Evolutionary conservation across 2,797 vertebrate species (phyloP), one percentile per base, ranked within the genome.

Genomic region (Neostethus bicornis): DNA sequence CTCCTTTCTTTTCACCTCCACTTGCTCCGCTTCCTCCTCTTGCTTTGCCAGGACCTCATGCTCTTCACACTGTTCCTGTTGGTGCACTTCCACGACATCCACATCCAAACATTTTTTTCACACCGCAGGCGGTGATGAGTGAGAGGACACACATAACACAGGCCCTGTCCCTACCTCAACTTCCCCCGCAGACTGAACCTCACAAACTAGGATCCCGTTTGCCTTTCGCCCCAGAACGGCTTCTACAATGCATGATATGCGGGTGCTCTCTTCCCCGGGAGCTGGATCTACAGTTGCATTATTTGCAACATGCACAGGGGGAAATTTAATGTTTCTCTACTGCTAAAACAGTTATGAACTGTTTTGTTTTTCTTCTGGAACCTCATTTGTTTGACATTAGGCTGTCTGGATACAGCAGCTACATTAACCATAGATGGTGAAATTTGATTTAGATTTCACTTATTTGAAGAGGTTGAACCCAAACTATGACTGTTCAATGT

Each of bases 171-270:
- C 80, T 90, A 83, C 73, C 90, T 81, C 90, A 90, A 65, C 82
- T 89, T n/a, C 25, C 83, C 42, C 73, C 86, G n/a, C 87, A 62
- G 63, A 80, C 80, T 51, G 89, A 92, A 57, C 56, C 83, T 63
- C 89, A 80, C 60, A 90, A 91, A 81, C 80, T 86, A 1, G 80
- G 84, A 26, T 46, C 85, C 66, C 86, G 88, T 79, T 84, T 92
- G 81, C 85, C 91, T 59, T 91, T 92, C 54, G 44, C 80, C 61
- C 75, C 87, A 5, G 91, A 93, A 56, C 85, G 90, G 57, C 85
- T 88, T 17, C 88, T 91, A 41, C 91, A 90, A 61, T 93, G 92
- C 87, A 91, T 92, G 91, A 89, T 93, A 78, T 93, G 92, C 26
- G 92, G 92, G 23, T 83, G 88, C 69, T 87, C 91, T 46, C 79